Conservation (phyloP, 1,140 invertebrate genomes). For the Leptonema lineaticorne region DNA sequence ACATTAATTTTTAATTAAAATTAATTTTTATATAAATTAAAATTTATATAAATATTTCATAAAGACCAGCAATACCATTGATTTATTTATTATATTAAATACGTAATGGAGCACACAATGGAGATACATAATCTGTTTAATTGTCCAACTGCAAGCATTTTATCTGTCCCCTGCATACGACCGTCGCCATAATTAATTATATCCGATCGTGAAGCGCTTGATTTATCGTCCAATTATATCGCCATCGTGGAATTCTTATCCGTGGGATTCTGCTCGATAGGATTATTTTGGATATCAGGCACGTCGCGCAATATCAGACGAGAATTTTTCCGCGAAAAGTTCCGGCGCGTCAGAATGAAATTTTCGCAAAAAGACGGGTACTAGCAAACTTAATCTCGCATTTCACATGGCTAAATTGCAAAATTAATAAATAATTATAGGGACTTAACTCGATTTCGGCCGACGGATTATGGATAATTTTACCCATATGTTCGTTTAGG, state of each 20-base stretch:
- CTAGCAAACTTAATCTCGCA: conserved; percentile 4
- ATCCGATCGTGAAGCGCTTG: conserved; percentile 14
- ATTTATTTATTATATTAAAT: no score
- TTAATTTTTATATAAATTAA: no score
- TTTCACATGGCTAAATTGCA: conserved; percentile 11
- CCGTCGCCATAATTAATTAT: conserved; percentile 22
- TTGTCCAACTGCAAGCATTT: conserved; percentile 15
- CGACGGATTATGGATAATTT: background rate
- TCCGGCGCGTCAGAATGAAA: background rate
- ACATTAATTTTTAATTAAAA: no score
- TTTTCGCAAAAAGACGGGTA: background rate
- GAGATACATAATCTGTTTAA: conserved; percentile 8
- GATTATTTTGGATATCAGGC: no score
- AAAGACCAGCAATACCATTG: no score
- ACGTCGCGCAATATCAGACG: no score
- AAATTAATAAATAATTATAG: conserved; percentile 12
- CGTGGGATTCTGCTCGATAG: background rate
- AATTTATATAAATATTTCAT: no score
- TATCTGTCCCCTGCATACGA: conserved; percentile 12
- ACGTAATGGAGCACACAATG: no score
- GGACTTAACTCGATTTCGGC: conserved; percentile 1
- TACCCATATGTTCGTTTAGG: background rate
- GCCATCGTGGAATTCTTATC: conserved; percentile 5
- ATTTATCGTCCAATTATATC: conserved; percentile 25
- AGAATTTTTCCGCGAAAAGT: no score